These are phyloP conservation scores for Montipora foliosa DNA, from an alignment of 64 coral and sea anemone species.

Conservation along the genomic window DNA sequence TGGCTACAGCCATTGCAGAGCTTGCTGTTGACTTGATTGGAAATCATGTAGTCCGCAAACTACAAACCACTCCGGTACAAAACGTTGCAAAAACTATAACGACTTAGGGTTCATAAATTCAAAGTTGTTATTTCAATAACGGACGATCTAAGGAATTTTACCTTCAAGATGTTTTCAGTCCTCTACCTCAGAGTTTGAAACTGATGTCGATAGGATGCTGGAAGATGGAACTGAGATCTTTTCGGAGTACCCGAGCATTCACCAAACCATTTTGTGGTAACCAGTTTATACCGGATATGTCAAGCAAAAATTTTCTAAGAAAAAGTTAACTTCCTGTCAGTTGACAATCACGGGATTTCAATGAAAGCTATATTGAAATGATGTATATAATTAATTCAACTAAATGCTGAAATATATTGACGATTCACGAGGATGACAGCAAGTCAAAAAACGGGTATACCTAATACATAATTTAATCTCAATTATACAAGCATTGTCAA, in stretches of 20 bases:
- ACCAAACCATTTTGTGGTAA: not conserved
- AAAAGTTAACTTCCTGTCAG: not conserved
- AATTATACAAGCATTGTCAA: too few species aligned
- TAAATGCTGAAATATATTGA: too few species aligned
- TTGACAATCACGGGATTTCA: not conserved
- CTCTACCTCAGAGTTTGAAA: not conserved
- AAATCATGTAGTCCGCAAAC: not conserved
- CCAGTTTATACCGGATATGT: not conserved
- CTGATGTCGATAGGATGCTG: not conserved
- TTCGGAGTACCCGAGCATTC: not conserved
- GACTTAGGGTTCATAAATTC: not conserved
- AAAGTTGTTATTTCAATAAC: not conserved
- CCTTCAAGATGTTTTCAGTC: not conserved
- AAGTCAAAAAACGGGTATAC: too few species aligned
- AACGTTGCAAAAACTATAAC: not conserved
- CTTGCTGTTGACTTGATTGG: not conserved
- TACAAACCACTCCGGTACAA: not conserved
- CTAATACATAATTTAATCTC: too few species aligned
- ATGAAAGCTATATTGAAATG: too few species aligned
- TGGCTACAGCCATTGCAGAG: not conserved
- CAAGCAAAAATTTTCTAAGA: too few species aligned
- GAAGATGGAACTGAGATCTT: not conserved
- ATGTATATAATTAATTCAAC: too few species aligned
- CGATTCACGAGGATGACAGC: too few species aligned
- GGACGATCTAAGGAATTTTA: not conserved